These are phyloP conservation scores for Saccopteryx leptura DNA, from an alignment of 2,113 vertebrate species.

Conservation along the genomic window DNA sequence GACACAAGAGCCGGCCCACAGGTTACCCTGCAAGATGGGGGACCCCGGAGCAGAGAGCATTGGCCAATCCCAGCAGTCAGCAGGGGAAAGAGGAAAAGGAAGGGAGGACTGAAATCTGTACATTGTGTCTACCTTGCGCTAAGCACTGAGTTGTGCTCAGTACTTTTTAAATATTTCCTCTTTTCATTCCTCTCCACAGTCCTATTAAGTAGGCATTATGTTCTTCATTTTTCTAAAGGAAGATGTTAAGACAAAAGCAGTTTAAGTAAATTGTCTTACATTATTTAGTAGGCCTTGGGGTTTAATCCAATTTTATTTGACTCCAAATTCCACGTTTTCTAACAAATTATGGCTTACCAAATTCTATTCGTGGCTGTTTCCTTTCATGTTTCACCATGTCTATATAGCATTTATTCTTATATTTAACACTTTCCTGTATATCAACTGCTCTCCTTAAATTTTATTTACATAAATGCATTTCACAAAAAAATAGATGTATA, in stretches of 20 bases:
- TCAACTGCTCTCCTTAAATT: not conserved
- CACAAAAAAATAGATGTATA: not conserved
- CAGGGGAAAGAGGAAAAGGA: not conserved
- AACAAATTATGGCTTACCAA: not conserved
- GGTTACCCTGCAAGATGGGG: not conserved
- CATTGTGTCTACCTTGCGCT: not conserved
- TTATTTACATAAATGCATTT: slow-evolving; percentile 29
- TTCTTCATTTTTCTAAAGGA: slow-evolving; percentile 45
- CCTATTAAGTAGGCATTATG: not conserved
- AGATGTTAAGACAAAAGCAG: not conserved
- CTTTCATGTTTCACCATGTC: not conserved
- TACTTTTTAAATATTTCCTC: not conserved
- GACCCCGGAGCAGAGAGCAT: not conserved
- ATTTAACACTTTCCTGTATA: not conserved
- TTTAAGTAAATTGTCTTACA: slow-evolving; percentile 23
- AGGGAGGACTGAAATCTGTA: not conserved
- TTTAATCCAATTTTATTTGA: slow-evolving; percentile 17
- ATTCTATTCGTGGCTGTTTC: not conserved
- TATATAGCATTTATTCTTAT: not conserved
- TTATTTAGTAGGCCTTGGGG: slow-evolving; percentile 6
- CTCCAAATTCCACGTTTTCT: slow-evolving; percentile 20
- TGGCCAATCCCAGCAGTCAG: not conserved
- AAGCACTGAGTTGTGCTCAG: not conserved
- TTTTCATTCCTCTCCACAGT: not conserved
- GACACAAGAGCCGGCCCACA: not conserved